Conservation (phyloP, 2,797 vertebrate species). For the Urocyon cinereoargenteus region DNA sequence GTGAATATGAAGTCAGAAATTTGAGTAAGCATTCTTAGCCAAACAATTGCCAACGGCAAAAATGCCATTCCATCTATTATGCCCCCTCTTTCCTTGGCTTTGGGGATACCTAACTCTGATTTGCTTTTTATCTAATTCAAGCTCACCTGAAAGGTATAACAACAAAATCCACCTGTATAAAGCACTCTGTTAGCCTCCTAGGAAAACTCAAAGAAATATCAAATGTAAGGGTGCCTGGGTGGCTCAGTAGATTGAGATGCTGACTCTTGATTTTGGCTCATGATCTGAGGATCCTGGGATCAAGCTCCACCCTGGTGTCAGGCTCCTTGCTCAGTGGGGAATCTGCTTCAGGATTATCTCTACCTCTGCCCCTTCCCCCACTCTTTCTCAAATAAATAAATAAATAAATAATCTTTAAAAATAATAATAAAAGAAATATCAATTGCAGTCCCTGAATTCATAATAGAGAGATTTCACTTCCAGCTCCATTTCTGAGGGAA, state of each 20-base stretch:
- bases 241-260: background rate
- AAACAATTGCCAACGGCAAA: background rate
- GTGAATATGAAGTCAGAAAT: background rate
- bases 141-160: background rate
- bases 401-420: no score
- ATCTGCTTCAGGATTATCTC: background rate
- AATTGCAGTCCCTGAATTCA: conserved; percentile 23
- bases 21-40: background rate
- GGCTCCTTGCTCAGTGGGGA: background rate
- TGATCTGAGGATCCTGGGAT: background rate
- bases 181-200: background rate
- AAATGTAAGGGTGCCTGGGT: background rate
- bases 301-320: background rate
- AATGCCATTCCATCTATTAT: background rate
- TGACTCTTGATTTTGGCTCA: background rate
- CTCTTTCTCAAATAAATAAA: no score
- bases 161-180: background rate
- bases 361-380: background rate
- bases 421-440: background rate
- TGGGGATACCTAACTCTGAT: background rate
- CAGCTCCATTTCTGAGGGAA: background rate
- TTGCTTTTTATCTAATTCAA: conserved; percentile 27
- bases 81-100: background rate
- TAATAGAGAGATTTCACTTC: background rate
- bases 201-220: background rate